Evolutionary conservation across 1,140 invertebrate species (phyloP), one percentile per base, ranked within the genome.

Genomic region (Pogonus chalceus): DNA sequence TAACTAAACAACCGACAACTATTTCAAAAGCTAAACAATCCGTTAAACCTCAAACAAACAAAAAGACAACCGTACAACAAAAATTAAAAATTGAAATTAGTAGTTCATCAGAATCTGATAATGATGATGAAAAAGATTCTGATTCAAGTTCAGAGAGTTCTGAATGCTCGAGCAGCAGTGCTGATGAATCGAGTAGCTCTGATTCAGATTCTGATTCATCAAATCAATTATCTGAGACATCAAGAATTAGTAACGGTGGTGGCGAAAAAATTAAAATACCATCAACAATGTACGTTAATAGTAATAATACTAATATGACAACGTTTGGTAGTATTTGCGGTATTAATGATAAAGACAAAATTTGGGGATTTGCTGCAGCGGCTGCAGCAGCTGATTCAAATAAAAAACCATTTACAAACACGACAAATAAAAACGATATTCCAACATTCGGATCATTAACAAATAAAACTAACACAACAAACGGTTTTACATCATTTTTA

Each of bases 341-440:
- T 52, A 64, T 76, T 59, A 56, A 68, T 43, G 56, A 70, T 57
- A 73, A 79, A 49, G 77, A 83, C 23, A 76, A 76, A 54, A 79
- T 80, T 12, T 89, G 87, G 87, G 87, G 86, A 0, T 89, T 89
- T 68, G 86, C 87, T 1, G 87, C 86, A 0, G 77, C 76, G 0
- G 74, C 74, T 51, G 62, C 62, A 16, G 76, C 79, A 53, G 76
- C 76, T 23, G n/a, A n/a, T n/a, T n/a, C n/a, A n/a, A 76, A 76
- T 58, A 77, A 79, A 64, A 69, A 72, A 61, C 20, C 67, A 66
- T 23, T 51, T 58, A 55, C 9, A 9, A 43, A 18, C 18, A 12
- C 37, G 7, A 18, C 7, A 9, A 74, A 72, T 35, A 65, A 73
- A n/a, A 60, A 63, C 14, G 69, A 69, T 31, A n/a, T n/a, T n/a